Percentiles rank a stretch among this genome's conserved stretches.
Conservation (phyloP, 2,797 vertebrate genomes). For the Sebastes vulpes region DNA sequence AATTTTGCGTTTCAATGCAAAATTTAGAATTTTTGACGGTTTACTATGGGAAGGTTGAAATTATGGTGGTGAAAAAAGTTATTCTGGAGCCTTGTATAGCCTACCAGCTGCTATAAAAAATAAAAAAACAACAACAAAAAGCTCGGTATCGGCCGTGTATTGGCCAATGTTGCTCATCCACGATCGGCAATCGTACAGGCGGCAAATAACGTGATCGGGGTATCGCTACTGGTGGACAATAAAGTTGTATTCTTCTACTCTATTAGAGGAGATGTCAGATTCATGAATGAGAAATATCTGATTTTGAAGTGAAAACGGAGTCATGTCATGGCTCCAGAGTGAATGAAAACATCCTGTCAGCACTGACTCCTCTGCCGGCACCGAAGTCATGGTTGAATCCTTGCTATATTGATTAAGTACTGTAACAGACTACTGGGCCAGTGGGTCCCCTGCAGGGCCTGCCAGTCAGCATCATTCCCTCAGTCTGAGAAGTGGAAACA, state of each 20-base stretch:
- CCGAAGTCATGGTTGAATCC: constrained; percentile 42
- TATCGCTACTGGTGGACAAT: not conserved
- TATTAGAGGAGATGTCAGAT: not conserved
- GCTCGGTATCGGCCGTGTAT: no score
- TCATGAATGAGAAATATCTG: not conserved
- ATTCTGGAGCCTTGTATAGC: no score
- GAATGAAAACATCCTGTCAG: constrained; percentile 11
- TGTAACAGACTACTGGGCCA: constrained; percentile 39
- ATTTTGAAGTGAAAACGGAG: not conserved
- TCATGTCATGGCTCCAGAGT: constrained; percentile 1
- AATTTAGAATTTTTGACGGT: no score
- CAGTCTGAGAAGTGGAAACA: constrained; percentile 41
- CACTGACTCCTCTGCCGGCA: not conserved
- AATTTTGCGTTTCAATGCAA: no score
- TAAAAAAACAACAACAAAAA: no score
- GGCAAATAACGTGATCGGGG: no score
- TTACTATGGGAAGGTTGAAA: no score
- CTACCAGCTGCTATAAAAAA: no score
- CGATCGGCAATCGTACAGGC: no score
- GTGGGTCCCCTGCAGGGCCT: constrained; percentile 26
- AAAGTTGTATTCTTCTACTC: not conserved
- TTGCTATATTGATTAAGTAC: constrained; percentile 50
- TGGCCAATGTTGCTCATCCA: no score
- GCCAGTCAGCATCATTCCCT: constrained; percentile 47
- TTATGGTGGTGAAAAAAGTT: no score